Evolutionary conservation across 2,113 vertebrate genomes (phyloP), one percentile per base, ranked within the genome.

Genomic region (Misgurnus mizolepis): DNA sequence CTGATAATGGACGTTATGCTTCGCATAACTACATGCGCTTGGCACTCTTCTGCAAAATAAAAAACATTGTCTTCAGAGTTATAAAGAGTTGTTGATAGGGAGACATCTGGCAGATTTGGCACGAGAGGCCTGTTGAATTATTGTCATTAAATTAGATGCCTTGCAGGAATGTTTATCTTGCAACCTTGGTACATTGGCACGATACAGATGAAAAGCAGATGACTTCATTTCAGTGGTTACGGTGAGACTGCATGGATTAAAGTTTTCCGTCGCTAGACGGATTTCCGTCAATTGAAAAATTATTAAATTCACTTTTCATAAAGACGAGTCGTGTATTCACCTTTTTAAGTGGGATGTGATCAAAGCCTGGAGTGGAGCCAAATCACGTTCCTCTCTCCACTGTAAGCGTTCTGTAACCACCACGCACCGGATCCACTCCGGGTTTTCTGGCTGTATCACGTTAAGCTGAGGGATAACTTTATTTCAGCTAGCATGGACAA

Each of bases 101-200:
- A 76, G 71, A 69, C n/a, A 45, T 45, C 47, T 61, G 34, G 8
- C 49, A 45, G 39, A 10, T 9, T 14, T 82, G 70, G 70, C 40
- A 45, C 43, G 10, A n/a, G 5, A 3, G 50, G 11, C 27, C 58
- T 75, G 14, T 47, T n/a, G 64, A 45, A 60, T 43, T 60, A 60
- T 60, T 60, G 17, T 73, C 71, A 73, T 60, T 73, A 60, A 61
- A 73, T 60, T 11, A 73, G n/a, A 60, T 60, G 55, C 43, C n/a
- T 73, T 73, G 10, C 71, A 45, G 55, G 71, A 73, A 60, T 73
- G 55, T 73, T 73, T 73, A 60, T 73, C 55, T 73, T 43, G 71
- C 5, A 60, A 73, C 71, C 71, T 22, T 73, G 70, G 39, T 73
- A 56, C 55, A 60, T 22, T 60, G 55, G 55, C 71, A 60, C 40